Base-by-base conservation (phyloP, 2,888 invertebrate species). In the Drosophila fungiperda region DNA sequence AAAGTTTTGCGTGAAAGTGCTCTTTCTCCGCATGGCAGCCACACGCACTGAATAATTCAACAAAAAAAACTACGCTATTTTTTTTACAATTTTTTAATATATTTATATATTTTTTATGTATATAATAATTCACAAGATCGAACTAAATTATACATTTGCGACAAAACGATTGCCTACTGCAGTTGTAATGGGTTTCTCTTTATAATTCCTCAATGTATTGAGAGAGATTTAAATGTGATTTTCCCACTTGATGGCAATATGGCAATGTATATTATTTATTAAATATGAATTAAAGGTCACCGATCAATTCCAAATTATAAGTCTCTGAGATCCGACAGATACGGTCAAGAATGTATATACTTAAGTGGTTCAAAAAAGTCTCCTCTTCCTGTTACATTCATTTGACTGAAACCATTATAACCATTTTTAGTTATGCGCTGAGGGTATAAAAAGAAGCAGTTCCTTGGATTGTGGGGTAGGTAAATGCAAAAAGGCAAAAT, bases 401-500 rank as follows among this genome's bases (percentile, higher is more conserved):
- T 45, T 15, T 23, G 7, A 12, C 15, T 7, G 4, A 23, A 45
- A 23, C 23, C 23, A 23, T 45, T 45, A 45, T 45, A 45, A 23
- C 23, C 23, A 8, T 23, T 42, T 45, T 45, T 8, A 23, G 15
- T 4, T 23, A 4, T 45, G 45, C 4, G 23, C 4, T 23, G 45
- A 8, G 23, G 23, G 45, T 45, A 45, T 45, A 33, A 52, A 65
- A 50, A 64, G 60, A 49, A 64, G 26, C 45, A 8, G 45, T 52
- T 36, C 64, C 59, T 38, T 54, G 67, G 61, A 66, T 68, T 49
- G 70, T 74, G 58, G 53, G 50, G 76, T 63, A 65, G 80, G 65
- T 67, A 54, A 77, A 77, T 66, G 74, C 50, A 61, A n/a, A 58
- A 74, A 78, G 57, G 63, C 63, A 65, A 71, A 76, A 89, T 82